Evolutionary conservation across 2,113 vertebrate genomes (phyloP).

Genomic region (Taurulus bubalis): DNA sequence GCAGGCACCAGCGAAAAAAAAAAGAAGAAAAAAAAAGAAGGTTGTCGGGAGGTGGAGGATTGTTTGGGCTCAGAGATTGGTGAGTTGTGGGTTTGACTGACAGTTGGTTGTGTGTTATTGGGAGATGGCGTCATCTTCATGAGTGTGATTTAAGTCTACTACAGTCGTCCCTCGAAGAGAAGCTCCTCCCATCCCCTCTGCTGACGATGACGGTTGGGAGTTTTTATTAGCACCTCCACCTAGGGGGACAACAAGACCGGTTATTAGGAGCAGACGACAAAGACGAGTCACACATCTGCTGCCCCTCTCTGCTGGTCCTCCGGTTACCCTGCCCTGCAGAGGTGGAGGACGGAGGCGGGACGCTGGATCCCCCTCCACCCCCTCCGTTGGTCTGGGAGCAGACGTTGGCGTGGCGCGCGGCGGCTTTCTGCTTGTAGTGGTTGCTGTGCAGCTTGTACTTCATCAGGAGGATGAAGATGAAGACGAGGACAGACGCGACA

Average conservation of each 20-base stretch:
- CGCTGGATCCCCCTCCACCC: conserved; percentile 60
- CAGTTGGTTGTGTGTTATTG: conserved; percentile 81
- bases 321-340: conserved; percentile 63
- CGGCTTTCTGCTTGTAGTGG: conserved; percentile 85
- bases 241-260: conserved; percentile 10
- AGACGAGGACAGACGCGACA: conserved; percentile 88
- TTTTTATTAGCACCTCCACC: conserved; percentile 64
- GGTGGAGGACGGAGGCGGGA: conserved; percentile 71
- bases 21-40: conserved; percentile 34
- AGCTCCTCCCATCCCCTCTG: conserved; percentile 68
- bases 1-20: conserved; percentile 69
- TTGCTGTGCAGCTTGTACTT: conserved; percentile 89
- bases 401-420: conserved; percentile 84
- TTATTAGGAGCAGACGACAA: neutral
- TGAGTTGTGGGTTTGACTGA: conserved; percentile 40
- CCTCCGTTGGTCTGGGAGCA: conserved; percentile 82
- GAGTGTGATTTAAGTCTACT: conserved; percentile 83
- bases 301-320: neutral
- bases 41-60: conserved; percentile 43
- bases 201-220: conserved; percentile 50
- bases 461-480: conserved; percentile 90
- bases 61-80: conserved; percentile 32
- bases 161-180: conserved; percentile 82
- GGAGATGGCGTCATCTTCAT: conserved; percentile 81
- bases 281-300: rapidly evolving